Conservation (phyloP, 2,113 vertebrate genomes). For the Microtus richardsoni region DNA sequence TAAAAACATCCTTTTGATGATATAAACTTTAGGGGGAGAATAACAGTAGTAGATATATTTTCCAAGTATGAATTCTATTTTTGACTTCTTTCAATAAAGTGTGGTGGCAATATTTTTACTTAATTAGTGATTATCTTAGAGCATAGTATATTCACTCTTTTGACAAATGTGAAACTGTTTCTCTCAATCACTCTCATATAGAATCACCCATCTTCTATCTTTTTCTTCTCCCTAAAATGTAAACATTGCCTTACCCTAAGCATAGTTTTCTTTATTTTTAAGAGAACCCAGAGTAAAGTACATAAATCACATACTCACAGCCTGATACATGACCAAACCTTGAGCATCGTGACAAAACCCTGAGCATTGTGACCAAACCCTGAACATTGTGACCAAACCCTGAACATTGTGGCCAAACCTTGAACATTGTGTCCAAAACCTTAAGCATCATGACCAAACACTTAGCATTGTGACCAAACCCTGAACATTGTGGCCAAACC, state of each 20-base stretch:
- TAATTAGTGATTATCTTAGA: background rate
- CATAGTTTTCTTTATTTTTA: background rate
- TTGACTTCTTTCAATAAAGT: background rate
- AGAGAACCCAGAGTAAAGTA: background rate
- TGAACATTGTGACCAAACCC: too few species aligned
- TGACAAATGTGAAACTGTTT: background rate
- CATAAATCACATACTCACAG: background rate
- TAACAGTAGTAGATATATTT: background rate
- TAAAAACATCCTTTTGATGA: background rate
- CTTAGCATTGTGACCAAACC: accelerated
- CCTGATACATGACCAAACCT: background rate
- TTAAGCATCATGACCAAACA: background rate
- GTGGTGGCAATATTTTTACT: background rate
- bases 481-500: too few species aligned
- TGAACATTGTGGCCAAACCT: too few species aligned
- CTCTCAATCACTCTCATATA: background rate
- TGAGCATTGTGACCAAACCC: too few species aligned
- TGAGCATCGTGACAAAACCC: background rate
- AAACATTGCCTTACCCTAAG: background rate
- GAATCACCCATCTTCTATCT: background rate
- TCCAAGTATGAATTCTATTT: background rate
- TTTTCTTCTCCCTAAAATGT: background rate
- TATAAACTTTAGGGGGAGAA: background rate
- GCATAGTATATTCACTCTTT: background rate
- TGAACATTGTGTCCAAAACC: background rate